Conservation (phyloP, 2,888 invertebrate genomes). For the Corythucha ciliata region DNA sequence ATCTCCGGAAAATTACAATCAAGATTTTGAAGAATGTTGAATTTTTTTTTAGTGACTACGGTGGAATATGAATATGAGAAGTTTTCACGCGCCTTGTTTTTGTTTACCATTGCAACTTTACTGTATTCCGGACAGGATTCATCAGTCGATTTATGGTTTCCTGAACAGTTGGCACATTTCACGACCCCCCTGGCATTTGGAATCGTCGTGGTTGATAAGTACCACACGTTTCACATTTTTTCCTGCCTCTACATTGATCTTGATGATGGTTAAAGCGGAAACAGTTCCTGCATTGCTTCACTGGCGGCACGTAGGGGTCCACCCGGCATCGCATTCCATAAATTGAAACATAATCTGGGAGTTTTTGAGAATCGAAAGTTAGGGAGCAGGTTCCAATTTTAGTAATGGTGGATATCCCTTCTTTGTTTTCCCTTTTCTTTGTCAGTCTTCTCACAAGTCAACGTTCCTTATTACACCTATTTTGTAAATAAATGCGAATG, state of each 20-base stretch:
- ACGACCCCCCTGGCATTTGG: too few relatives aligned
- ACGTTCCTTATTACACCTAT: not conserved
- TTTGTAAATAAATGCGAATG: not conserved
- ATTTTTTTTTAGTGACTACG: not conserved
- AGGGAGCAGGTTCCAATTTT: not conserved
- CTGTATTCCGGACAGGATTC: not conserved
- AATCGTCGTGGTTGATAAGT: too few relatives aligned
- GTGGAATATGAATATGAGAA: not conserved
- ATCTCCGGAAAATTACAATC: too few relatives aligned
- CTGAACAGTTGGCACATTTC: not conserved
- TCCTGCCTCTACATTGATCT: not conserved
- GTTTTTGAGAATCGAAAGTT: not conserved
- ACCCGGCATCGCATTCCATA: not conserved
- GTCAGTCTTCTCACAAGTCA: too few relatives aligned
- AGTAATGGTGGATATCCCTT: not conserved
- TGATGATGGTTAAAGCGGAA: constrained; percentile 1
- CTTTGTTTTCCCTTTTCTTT: not conserved
- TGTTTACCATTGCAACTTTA: not conserved
- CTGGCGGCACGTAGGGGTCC: not conserved
- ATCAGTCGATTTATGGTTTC: constrained; percentile 1
- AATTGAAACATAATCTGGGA: not conserved
- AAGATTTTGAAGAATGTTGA: not conserved
- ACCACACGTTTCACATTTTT: not conserved
- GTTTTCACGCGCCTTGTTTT: not conserved
- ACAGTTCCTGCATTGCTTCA: not conserved